Conservation (phyloP, 2,797 vertebrate species). For the Trematomus bernacchii region DNA sequence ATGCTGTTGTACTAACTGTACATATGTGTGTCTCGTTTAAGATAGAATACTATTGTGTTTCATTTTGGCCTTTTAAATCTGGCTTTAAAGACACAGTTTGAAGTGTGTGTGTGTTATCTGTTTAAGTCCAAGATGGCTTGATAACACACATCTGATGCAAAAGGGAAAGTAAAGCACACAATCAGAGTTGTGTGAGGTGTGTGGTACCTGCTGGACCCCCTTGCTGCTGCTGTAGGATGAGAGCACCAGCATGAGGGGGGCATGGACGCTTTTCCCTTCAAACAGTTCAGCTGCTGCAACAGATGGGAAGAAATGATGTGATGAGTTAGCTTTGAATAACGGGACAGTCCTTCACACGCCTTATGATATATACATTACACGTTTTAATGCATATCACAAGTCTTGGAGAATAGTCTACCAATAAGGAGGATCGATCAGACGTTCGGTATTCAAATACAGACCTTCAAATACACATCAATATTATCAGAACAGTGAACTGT, state of each 20-base stretch:
- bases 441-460: too few species aligned
- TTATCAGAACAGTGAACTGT: not conserved
- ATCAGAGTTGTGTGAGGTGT: not conserved
- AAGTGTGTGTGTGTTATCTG: not conserved
- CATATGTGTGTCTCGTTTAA: not conserved
- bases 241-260: conserved; percentile 88
- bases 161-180: not conserved
- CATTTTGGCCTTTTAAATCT: not conserved
- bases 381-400: not conserved
- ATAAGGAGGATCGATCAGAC: not conserved
- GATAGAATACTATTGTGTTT: not conserved
- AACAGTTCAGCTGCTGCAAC: conserved; percentile 89
- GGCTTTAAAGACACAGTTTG: not conserved
- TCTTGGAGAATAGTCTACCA: not conserved
- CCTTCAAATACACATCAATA: not conserved
- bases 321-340: not conserved
- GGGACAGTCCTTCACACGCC: not conserved
- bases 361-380: not conserved
- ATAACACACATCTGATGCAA: not conserved
- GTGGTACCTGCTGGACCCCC: conserved; percentile 91
- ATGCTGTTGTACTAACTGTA: not conserved
- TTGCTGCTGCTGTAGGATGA: conserved; percentile 85
- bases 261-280: conserved; percentile 87
- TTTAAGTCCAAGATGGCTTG: not conserved
- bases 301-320: not conserved